Conservation (phyloP, 37 sponge, comb jelly and placozoan species). For the Ephydatia muelleri region DNA sequence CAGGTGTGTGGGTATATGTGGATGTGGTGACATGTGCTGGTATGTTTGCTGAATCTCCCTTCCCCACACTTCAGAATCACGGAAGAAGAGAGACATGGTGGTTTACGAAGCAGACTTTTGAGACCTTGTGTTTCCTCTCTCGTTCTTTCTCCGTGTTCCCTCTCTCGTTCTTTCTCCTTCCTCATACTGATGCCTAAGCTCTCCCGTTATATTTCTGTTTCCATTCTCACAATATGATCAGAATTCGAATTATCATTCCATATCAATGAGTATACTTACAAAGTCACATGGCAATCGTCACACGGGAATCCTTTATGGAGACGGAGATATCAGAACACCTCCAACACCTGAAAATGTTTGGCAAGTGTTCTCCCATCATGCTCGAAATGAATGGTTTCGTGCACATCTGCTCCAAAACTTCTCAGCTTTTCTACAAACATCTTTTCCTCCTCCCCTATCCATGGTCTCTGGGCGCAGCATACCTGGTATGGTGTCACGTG, state of each 20-base stretch:
- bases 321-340: conserved; percentile 38
- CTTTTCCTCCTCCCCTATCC: conserved; percentile 76
- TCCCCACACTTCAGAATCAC: conserved; percentile 32
- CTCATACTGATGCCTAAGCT: neutral
- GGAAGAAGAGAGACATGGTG: conserved; percentile 22
- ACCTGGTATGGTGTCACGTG: conserved; percentile 91
- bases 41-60: conserved; percentile 15
- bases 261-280: too few relatives aligned
- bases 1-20: neutral
- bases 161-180: neutral
- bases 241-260: too few relatives aligned
- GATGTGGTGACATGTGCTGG: neutral
- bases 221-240: neutral
- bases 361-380: conserved; percentile 60
- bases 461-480: conserved; percentile 41
- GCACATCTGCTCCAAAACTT: conserved; percentile 38
- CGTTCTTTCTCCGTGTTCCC: neutral
- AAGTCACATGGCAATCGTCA: too few relatives aligned
- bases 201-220: neutral
- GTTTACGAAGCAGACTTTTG: conserved; percentile 39
- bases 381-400: conserved; percentile 67
- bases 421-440: conserved; percentile 60
- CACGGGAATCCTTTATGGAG: neutral
- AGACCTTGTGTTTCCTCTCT: too few relatives aligned
- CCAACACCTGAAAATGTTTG: conserved; percentile 77